A percentile compares a stretch with the other conserved stretches of the same genome.
phyloP scores from a whole-genome alignment of 2,888 invertebrate genomes.

The Hydrotaea cyrtoneurina region DNA sequence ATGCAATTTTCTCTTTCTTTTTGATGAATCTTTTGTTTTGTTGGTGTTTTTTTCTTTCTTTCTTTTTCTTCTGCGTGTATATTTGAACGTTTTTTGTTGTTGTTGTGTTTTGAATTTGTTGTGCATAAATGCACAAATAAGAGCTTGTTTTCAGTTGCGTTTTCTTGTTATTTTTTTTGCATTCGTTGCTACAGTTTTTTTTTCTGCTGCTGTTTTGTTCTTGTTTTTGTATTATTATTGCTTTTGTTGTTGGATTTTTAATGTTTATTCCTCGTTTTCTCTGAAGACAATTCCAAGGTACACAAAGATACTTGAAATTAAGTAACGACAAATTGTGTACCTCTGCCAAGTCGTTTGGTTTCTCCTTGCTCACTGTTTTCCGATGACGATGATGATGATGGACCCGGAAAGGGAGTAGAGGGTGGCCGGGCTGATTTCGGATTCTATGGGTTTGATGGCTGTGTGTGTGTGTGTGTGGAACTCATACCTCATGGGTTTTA shows the following conservation, averaged over 20 bases:
- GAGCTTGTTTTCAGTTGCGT: slow-evolving; percentile 46
- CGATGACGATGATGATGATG: too few relatives aligned
- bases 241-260: slow-evolving; percentile 32
- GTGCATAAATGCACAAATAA: slow-evolving; percentile 67
- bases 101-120: slow-evolving; percentile 57
- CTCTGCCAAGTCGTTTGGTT: slow-evolving; percentile 34
- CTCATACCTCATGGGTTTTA: slow-evolving; percentile 52
- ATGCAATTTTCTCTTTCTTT: slow-evolving; percentile 7
- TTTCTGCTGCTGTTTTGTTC: not conserved
- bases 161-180: not conserved
- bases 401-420: not conserved
- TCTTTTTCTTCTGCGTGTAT: slow-evolving; percentile 7
- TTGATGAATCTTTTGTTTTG: slow-evolving; percentile 34
- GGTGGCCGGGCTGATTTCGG: not conserved
- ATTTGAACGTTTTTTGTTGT: slow-evolving; percentile 5
- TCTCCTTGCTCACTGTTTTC: slow-evolving; percentile 25
- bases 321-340: slow-evolving; percentile 65
- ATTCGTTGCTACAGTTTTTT: slow-evolving; percentile 36
- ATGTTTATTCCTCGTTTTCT: slow-evolving; percentile 52
- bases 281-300: slow-evolving; percentile 66
- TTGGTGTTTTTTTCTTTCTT: not conserved
- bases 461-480: slow-evolving; percentile 22
- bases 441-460: not conserved
- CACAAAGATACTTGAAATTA: slow-evolving; percentile 61
- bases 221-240: not conserved